phyloP scores from a whole-genome alignment of 2,113 vertebrate genomes.

The Pseudorectes ferrugineus region DNA sequence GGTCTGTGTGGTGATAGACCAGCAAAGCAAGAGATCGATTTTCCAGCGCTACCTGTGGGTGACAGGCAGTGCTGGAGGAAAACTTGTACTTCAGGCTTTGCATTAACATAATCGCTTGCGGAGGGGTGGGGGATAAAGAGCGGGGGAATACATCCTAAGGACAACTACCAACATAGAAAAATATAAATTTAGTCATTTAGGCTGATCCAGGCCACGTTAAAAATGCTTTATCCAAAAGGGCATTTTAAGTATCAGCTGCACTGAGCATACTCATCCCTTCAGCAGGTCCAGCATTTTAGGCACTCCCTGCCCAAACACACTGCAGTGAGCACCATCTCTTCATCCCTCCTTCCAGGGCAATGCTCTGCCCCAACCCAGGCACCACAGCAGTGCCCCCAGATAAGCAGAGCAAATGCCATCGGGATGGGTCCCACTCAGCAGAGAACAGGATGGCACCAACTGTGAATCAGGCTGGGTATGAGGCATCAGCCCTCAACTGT shows the following conservation, averaged over 20 bases:
- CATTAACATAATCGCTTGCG: neutral
- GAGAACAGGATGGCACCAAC: neutral
- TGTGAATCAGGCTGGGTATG: neutral
- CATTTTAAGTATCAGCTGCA: neutral
- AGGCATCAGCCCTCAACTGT: neutral
- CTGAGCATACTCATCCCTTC: neutral
- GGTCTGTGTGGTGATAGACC: neutral
- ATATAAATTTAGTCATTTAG: neutral
- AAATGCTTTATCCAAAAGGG: neutral
- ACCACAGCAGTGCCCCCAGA: neutral
- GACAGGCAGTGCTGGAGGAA: neutral
- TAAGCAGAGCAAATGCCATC: neutral
- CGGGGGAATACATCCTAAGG: neutral
- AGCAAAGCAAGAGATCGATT: neutral
- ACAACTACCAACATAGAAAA: neutral
- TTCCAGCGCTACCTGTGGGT: neutral
- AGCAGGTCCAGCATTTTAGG: neutral
- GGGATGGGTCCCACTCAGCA: neutral
- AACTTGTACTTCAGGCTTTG: neutral
- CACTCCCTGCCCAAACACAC: neutral
- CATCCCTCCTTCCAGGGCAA: neutral
- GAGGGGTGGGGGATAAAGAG: neutral
- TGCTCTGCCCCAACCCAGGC: neutral
- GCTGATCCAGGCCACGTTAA: neutral
- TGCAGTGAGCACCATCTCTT: neutral